Evolutionary conservation across 2,113 vertebrate genomes (phyloP), one percentile per base, ranked within the genome.

Genomic region (Fregetta grallaria): DNA sequence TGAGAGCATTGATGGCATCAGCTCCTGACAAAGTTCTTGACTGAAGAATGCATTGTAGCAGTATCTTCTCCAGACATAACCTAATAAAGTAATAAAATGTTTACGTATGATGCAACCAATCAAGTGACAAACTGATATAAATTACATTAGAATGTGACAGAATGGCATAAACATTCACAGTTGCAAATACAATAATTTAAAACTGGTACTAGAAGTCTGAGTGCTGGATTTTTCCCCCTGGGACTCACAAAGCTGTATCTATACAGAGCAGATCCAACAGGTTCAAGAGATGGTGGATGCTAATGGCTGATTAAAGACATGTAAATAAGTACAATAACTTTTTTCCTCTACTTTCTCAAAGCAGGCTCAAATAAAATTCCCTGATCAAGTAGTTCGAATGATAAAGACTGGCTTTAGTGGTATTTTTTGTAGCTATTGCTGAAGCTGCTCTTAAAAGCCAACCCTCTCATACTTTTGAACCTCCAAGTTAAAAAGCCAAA

Each of bases 1-100:
- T 98, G 93, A 99, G 98, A n/a, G 99, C 99, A 78, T 98, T 99
- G 92, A 99, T 95, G 30, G 99, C 98, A 84, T 99, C 99, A 22
- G 99, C 99, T 53, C 98, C 99, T 4, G 99, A 99, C 61, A 99
- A 97, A 68, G 97, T 63, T 96, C 99, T 98, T 25, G 97, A 96
- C 80, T 97, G 98, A 90, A 98, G 85, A 49, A 98, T n/a, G 34
- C 94, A 95, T 1, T 96, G 81, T 40, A 97, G 82, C 55, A 97
- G 10, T 40, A 82, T 92, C 95, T 97, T 98, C 91, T 97, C 96
- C 50, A 97, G 92, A 96, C 91, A 96, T 10, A 98, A 96, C 97
- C 98, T 98, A 96, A 88, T 30, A 85, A 94, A 86, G 55, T 4
- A 90, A 92, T 36, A 94, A 88, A 96, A 94, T 12, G 9, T 80